Conservation (phyloP, 2,888 invertebrate genomes). For the Tiliacea aurago region DNA sequence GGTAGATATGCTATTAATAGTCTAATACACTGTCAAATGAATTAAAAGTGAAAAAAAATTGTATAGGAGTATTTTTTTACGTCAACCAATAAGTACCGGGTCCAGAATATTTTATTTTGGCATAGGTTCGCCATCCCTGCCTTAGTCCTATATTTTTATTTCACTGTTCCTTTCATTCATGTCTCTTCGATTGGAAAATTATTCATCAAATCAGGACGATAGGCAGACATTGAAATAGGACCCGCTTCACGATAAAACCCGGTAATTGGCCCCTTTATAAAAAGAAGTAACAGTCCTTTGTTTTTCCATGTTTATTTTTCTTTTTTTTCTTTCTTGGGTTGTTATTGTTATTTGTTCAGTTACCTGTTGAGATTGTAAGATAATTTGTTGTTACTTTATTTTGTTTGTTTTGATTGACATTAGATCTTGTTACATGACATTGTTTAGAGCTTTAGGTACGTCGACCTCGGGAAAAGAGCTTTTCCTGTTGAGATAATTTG, state of each 20-base stretch:
- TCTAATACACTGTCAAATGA: background rate
- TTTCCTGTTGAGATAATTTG: too few relatives aligned
- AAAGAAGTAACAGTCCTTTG: constrained; percentile 55
- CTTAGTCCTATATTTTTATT: constrained; percentile 65
- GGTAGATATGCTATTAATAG: background rate
- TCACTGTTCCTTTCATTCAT: constrained; percentile 63
- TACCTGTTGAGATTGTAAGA: constrained; percentile 19
- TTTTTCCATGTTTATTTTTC: constrained; percentile 50
- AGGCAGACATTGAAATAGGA: constrained; percentile 67
- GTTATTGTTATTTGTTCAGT: constrained; percentile 48
- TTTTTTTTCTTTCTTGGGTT: constrained; percentile 20
- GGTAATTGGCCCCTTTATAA: constrained; percentile 79
- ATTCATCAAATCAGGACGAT: constrained; percentile 82
- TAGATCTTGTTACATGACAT: background rate
- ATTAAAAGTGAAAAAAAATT: background rate
- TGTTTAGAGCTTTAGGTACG: background rate
- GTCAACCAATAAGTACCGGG: background rate
- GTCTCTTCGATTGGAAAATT: constrained; percentile 80
- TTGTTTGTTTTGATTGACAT: background rate
- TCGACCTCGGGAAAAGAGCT: too few relatives aligned
- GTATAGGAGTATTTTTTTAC: background rate
- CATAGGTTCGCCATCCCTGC: constrained; percentile 13
- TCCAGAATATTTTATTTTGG: background rate
- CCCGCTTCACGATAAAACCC: constrained; percentile 72
- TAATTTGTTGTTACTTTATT: constrained; percentile 18